A percentile compares a stretch with the other conserved stretches of the same genome.
These are phyloP conservation scores for Actinernus sp. DNA, from an alignment of 92 coral and sea anemone genomes.

Conservation along the genomic window DNA sequence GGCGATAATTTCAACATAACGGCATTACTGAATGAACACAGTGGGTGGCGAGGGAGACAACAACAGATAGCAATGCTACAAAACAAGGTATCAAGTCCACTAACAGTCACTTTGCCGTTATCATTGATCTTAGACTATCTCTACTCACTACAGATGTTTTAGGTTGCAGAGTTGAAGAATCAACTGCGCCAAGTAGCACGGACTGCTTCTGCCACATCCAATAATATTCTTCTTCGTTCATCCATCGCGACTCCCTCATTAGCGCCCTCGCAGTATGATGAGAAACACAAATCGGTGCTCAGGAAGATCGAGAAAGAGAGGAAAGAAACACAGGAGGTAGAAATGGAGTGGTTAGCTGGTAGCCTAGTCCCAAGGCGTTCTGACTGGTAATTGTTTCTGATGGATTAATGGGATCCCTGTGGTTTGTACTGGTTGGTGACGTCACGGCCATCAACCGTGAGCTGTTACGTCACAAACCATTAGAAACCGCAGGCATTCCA, in stretches of 20 bases:
- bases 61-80: constrained; percentile 91
- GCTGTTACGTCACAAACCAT: no score
- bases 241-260: constrained; percentile 72
- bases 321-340: constrained; percentile 95
- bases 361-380: no score
- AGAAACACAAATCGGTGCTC: constrained; percentile 81
- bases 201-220: constrained; percentile 55
- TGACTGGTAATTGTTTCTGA: no score
- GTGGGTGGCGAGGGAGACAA: constrained; percentile 99
- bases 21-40: constrained; percentile 84
- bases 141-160: background rate
- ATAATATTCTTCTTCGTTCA: constrained; percentile 53
- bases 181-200: constrained; percentile 77
- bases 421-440: no score
- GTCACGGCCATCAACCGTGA: no score
- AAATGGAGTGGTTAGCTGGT: no score
- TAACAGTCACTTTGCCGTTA: background rate
- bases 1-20: constrained; percentile 89
- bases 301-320: constrained; percentile 89
- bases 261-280: constrained; percentile 69
- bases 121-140: background rate
- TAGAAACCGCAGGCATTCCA: no score
- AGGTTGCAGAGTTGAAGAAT: constrained; percentile 87
- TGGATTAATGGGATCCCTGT: no score
- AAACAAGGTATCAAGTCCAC: constrained; percentile 74